Evolutionary conservation across 2,797 vertebrate genomes (phyloP).

Genomic region (Pristis pectinata): DNA sequence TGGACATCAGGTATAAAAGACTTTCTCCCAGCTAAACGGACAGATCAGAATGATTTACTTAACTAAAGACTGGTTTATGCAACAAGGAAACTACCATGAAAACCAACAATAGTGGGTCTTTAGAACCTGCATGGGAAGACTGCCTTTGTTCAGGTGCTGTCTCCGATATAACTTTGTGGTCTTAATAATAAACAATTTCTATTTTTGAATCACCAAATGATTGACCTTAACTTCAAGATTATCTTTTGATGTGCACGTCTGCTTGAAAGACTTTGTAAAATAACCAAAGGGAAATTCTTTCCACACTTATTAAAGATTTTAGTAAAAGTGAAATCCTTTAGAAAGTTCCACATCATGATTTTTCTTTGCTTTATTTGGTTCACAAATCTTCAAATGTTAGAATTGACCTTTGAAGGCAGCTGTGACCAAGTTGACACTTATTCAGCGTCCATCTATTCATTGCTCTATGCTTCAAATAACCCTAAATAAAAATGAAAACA

Average conservation of each 20-base stretch:
- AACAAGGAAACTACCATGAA: not conserved
- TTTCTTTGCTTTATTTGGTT: not conserved
- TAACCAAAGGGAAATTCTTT: not conserved
- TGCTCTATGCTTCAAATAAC: not conserved
- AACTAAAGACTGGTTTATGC: not conserved
- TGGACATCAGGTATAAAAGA: not conserved
- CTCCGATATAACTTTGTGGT: not conserved
- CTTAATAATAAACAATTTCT: not conserved
- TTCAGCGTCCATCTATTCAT: not conserved
- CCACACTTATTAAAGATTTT: not conserved
- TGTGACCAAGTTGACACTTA: too few species aligned
- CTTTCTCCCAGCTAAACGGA: not conserved
- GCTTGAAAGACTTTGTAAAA: not conserved
- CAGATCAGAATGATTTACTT: not conserved
- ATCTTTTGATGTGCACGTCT: not conserved
- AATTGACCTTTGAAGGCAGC: not conserved
- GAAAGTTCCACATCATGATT: not conserved
- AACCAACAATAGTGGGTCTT: not conserved
- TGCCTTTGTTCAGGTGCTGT: not conserved
- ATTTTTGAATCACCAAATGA: not conserved
- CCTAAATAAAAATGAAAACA: not conserved
- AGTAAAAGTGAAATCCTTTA: not conserved
- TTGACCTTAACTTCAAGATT: not conserved
- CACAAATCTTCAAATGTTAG: too few species aligned
- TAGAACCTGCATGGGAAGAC: not conserved